phyloP scores from a whole-genome alignment of 2,888 invertebrate species.

The Julus scandinavius region DNA sequence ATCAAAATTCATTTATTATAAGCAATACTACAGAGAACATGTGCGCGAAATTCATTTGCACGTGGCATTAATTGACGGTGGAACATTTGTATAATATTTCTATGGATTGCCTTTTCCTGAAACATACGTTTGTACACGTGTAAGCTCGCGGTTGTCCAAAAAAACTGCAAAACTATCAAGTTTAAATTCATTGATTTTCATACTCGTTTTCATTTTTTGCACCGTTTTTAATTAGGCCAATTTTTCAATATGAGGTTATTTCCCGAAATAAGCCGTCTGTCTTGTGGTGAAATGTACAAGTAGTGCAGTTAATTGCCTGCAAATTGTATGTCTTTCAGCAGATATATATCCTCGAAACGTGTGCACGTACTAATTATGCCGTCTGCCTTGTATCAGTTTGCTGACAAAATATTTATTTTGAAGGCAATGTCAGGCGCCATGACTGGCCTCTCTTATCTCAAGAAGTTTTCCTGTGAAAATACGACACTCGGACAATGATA shows the following conservation, averaged over 20 bases:
- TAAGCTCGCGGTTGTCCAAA: no score
- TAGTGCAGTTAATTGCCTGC: background rate
- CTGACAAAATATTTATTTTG: slow-evolving; percentile 3
- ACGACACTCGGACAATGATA: background rate
- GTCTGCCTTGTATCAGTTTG: slow-evolving; percentile 3
- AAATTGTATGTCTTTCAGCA: background rate
- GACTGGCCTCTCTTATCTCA: background rate
- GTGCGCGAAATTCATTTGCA: no score
- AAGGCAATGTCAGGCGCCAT: background rate
- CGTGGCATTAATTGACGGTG: no score
- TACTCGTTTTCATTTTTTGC: background rate
- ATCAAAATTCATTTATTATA: no score
- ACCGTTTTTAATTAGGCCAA: background rate
- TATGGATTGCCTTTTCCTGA: no score
- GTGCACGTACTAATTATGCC: background rate
- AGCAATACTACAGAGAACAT: no score
- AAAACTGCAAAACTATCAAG: background rate
- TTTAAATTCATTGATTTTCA: background rate
- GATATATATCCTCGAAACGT: background rate
- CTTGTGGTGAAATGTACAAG: background rate
- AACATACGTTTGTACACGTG: no score
- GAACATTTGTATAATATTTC: no score
- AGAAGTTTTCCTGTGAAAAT: background rate
- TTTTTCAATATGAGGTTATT: background rate
- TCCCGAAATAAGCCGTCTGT: background rate